These are phyloP conservation scores for Hybos culiciformis DNA, from an alignment of 2,888 invertebrate species.

Conservation along the genomic window DNA sequence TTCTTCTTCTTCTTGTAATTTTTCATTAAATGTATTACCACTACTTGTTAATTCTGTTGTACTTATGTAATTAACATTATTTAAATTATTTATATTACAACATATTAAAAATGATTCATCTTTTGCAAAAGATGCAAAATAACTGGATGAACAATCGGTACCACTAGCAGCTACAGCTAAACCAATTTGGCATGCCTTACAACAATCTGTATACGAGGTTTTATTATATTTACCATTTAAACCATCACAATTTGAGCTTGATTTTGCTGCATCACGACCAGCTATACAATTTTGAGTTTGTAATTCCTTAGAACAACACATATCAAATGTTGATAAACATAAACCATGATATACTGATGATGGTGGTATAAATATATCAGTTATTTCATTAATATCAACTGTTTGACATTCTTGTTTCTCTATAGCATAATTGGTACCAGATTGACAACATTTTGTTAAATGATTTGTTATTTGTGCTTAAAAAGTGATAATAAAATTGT, in stretches of 20 bases:
- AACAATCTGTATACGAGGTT: slow-evolving; percentile 40
- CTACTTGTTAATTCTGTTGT: slow-evolving; percentile 4
- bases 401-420: slow-evolving; percentile 37
- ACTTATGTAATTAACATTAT: not conserved
- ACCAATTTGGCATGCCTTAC: slow-evolving; percentile 50
- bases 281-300: slow-evolving; percentile 31
- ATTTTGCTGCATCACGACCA: slow-evolving; percentile 26
- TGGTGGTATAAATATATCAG: too few species aligned
- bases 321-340: slow-evolving; percentile 47
- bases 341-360: slow-evolving; percentile 42
- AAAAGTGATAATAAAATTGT: too few species aligned
- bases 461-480: slow-evolving; percentile 23
- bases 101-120: slow-evolving; percentile 48
- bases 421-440: slow-evolving; percentile 39
- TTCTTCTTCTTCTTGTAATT: not conserved
- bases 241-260: slow-evolving; percentile 23
- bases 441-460: slow-evolving; percentile 38
- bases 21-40: not conserved
- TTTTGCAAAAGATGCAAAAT: slow-evolving; percentile 30
- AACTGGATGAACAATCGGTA: slow-evolving; percentile 40
- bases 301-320: slow-evolving; percentile 46
- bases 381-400: slow-evolving; percentile 39
- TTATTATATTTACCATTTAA: slow-evolving; percentile 15
- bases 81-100: slow-evolving; percentile 32
- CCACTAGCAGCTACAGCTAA: slow-evolving; percentile 41